These are phyloP conservation scores for Pachyrhynchus sulphureomaculatus DNA, from an alignment of 1,140 invertebrate genomes.

Conservation along the genomic window DNA sequence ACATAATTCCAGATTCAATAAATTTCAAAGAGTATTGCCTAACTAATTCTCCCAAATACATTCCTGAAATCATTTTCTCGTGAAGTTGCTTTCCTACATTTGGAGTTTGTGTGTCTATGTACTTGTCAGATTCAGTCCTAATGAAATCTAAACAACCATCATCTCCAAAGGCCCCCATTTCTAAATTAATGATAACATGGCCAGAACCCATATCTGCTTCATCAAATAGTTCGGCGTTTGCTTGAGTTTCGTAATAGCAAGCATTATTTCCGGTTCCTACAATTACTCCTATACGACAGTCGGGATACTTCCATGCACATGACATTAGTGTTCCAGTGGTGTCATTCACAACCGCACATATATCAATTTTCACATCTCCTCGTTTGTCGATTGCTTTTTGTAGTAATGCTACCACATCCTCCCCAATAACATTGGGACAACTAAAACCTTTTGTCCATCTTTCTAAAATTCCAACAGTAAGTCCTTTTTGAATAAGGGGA, in stretches of 20 bases:
- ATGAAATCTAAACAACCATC: slow-evolving; percentile 84
- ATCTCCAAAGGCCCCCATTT: slow-evolving; percentile 98
- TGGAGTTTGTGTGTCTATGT: slow-evolving; percentile 82
- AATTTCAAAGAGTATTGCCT: slow-evolving; percentile 78
- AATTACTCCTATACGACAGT: slow-evolving; percentile 46
- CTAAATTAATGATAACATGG: slow-evolving; percentile 88
- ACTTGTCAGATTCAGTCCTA: slow-evolving; percentile 82
- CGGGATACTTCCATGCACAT: slow-evolving; percentile 93
- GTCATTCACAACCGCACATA: slow-evolving; percentile 97
- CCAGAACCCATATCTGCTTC: slow-evolving; percentile 61
- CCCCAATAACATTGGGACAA: slow-evolving; percentile 74
- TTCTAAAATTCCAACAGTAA: slow-evolving; percentile 85
- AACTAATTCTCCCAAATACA: slow-evolving; percentile 87
- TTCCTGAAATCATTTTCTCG: slow-evolving; percentile 91
- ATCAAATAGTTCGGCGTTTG: slow-evolving; percentile 60
- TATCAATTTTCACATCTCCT: slow-evolving; percentile 67
- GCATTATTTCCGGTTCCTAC: slow-evolving; percentile 88
- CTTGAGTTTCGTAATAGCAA: slow-evolving; percentile 90
- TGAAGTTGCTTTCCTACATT: slow-evolving; percentile 74
- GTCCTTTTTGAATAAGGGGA: slow-evolving; percentile 85
- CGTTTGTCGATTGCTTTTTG: slow-evolving; percentile 76
- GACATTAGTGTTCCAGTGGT: slow-evolving; percentile 99
- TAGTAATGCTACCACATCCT: slow-evolving; percentile 64
- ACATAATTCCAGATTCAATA: slow-evolving; percentile 71
- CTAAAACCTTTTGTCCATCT: slow-evolving; percentile 98